A percentile compares a stretch with the other conserved stretches of the same genome.
Evolutionary conservation across 2,888 invertebrate genomes (phyloP).

Genomic region (Hipparchia sbordonii): DNA sequence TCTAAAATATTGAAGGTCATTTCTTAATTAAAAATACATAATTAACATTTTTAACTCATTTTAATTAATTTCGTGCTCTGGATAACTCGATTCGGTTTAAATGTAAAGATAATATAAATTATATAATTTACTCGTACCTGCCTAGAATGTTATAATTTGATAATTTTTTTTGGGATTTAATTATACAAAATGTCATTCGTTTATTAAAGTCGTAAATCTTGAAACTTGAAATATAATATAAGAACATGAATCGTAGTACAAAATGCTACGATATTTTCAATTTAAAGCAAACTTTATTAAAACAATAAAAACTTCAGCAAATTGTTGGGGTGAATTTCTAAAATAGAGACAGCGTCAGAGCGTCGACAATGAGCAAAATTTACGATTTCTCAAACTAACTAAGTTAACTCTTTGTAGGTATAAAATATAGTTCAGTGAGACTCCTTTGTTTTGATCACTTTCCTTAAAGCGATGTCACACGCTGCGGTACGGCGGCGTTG

Average conservation of each 20-base stretch:
- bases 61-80: not conserved
- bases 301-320: conserved; percentile 7
- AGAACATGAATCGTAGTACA: not conserved
- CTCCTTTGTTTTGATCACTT: conserved; percentile 12
- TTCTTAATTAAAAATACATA: conserved; percentile 2
- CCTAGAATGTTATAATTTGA: too few species aligned
- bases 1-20: conserved; percentile 4
- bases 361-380: conserved; percentile 17
- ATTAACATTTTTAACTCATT: not conserved
- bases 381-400: conserved; percentile 28
- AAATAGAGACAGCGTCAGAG: conserved; percentile 24
- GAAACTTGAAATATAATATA: too few species aligned
- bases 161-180: too few species aligned
- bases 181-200: too few species aligned
- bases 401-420: conserved; percentile 21
- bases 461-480: too few species aligned
- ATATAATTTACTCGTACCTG: not conserved
- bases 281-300: not conserved
- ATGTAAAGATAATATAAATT: not conserved
- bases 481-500: too few species aligned
- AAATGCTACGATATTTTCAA: conserved; percentile 3
- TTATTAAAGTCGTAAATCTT: too few species aligned
- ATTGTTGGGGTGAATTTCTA: not conserved
- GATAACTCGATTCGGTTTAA: not conserved
- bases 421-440: not conserved